Evolutionary conservation across 2,888 invertebrate species (phyloP).

Genomic region (Brenthis hecate): DNA sequence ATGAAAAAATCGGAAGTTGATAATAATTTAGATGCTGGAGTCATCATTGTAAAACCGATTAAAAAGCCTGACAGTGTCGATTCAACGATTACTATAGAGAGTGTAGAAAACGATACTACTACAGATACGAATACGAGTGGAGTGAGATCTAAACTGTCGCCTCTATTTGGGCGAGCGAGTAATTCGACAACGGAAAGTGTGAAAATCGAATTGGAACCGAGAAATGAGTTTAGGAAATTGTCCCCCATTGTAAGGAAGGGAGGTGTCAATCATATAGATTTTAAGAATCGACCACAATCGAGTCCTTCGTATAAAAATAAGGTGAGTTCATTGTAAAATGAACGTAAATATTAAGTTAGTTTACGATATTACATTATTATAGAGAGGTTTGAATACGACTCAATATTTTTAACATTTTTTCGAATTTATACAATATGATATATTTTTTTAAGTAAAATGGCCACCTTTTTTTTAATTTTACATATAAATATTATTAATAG

Average conservation of each 20-base stretch:
- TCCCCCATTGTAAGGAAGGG: constrained; percentile 68
- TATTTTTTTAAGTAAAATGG: no score
- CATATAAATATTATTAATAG: no score
- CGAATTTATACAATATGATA: no score
- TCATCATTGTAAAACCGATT: constrained; percentile 72
- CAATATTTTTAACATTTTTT: no score
- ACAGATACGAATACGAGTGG: constrained; percentile 43
- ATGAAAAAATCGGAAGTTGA: constrained; percentile 48
- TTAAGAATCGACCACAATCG: constrained; percentile 70
- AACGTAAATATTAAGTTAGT: no score
- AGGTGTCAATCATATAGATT: constrained; percentile 64
- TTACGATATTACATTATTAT: not conserved
- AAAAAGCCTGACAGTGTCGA: constrained; percentile 60
- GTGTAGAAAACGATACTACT: constrained; percentile 56
- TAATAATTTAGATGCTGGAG: constrained; percentile 51
- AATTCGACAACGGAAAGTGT: constrained; percentile 57
- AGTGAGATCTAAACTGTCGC: constrained; percentile 69
- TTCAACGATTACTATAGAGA: constrained; percentile 71
- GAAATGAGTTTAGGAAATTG: constrained; percentile 68
- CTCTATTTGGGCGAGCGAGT: constrained; percentile 66
- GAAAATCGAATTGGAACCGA: constrained; percentile 69
- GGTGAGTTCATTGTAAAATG: constrained; percentile 22
- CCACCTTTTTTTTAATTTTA: no score
- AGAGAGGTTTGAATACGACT: no score
- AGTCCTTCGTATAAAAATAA: constrained; percentile 64